Conservation (phyloP, 2,888 invertebrate genomes). For the Tiphia femorata region DNA sequence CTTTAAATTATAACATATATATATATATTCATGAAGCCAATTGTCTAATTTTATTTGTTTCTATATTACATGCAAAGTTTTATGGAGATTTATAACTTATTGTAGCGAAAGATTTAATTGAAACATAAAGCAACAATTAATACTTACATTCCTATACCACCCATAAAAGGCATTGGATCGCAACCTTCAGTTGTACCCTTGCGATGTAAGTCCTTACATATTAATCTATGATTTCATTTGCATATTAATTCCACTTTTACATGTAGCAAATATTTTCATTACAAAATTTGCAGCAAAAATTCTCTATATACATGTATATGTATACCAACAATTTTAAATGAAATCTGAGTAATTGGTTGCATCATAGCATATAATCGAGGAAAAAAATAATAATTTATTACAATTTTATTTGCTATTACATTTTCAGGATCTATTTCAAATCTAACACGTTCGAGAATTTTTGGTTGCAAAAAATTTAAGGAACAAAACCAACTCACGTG, state of each 20-base stretch:
- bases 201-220: conserved; percentile 81
- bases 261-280: conserved; percentile 8
- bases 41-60: background rate
- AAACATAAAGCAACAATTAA: background rate
- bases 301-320: background rate
- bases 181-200: conserved; percentile 77
- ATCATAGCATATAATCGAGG: background rate
- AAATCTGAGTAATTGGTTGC: background rate
- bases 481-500: conserved; percentile 66
- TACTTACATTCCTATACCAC: conserved; percentile 83
- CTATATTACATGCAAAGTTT: background rate
- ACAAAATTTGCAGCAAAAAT: background rate
- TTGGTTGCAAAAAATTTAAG: background rate
- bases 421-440: background rate
- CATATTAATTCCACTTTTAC: too few relatives aligned
- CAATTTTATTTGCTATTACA: background rate
- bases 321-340: background rate
- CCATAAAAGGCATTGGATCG: conserved; percentile 80
- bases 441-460: background rate
- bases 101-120: too few relatives aligned
- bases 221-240: conserved; percentile 71
- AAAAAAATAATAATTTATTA: background rate
- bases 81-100: too few relatives aligned
- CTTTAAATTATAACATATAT: background rate
- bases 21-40: background rate